Conservation (phyloP, 2,797 vertebrate genomes). For the Sebastes jordani region DNA sequence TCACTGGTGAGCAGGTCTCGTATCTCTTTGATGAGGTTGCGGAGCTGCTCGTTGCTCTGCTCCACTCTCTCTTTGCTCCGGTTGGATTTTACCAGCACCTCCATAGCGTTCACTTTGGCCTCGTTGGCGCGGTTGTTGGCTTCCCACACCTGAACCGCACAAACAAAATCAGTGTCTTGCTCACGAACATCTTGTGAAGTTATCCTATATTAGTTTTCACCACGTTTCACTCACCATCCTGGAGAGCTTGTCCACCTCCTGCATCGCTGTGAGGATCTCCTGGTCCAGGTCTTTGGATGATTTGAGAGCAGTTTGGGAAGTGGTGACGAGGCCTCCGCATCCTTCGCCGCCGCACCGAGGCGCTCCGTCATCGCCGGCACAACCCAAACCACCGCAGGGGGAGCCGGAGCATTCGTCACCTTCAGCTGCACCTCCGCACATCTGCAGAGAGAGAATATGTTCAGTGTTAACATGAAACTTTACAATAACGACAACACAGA, state of each 20-base stretch:
- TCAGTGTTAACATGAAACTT: neutral
- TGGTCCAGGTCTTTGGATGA: conserved; percentile 89
- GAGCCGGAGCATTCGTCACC: conserved; percentile 81
- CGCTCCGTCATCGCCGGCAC: conserved; percentile 77
- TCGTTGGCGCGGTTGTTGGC: conserved; percentile 89
- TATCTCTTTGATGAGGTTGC: conserved; percentile 93
- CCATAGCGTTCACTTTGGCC: conserved; percentile 89
- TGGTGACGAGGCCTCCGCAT: conserved; percentile 83
- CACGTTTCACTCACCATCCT: conserved; percentile 84
- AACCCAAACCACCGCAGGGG: conserved; percentile 88
- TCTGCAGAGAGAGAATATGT: conserved; percentile 70
- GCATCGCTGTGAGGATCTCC: conserved; percentile 88
- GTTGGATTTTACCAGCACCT: conserved; percentile 90
- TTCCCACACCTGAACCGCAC: conserved; percentile 87
- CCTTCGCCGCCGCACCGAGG: conserved; percentile 88
- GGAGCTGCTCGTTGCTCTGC: conserved; percentile 92
- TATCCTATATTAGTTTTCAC: no score
- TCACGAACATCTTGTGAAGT: neutral
- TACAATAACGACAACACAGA: fast-evolving
- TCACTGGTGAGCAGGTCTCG: conserved; percentile 93
- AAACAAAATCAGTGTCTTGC: neutral
- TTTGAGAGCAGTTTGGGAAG: conserved; percentile 82
- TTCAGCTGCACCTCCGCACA: conserved; percentile 85
- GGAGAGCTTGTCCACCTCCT: conserved; percentile 94
- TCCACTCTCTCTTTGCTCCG: conserved; percentile 90